These are phyloP conservation scores for Cinclus cinclus DNA, from an alignment of 2,113 vertebrate species.

Conservation along the genomic window DNA sequence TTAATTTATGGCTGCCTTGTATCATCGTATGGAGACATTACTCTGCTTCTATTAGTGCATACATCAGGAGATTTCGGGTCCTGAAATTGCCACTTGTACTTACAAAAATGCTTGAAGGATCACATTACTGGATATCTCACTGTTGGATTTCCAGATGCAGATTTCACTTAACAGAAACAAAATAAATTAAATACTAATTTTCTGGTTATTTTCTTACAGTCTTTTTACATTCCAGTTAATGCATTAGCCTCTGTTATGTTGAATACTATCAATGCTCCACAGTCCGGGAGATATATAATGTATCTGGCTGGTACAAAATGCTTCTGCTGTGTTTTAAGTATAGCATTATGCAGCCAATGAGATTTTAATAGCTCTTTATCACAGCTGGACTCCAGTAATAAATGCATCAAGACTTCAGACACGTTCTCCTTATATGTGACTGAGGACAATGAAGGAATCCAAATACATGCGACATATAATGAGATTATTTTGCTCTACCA, in stretches of 20 bases:
- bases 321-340: constrained; percentile 40
- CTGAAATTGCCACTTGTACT: background rate
- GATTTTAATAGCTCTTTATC: constrained; percentile 61
- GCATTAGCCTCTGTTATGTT: background rate
- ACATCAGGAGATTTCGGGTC: background rate
- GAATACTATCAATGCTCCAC: background rate
- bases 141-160: background rate
- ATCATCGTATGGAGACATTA: background rate
- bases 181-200: background rate
- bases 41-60: background rate
- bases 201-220: background rate
- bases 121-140: background rate
- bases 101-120: background rate
- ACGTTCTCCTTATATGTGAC: background rate
- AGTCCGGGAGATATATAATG: background rate
- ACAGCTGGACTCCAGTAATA: constrained; percentile 36
- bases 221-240: background rate
- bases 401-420: constrained; percentile 11
- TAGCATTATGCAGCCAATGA: constrained; percentile 15
- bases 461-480: constrained; percentile 44
- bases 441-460: background rate
- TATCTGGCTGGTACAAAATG: constrained; percentile 31
- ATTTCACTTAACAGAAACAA: background rate
- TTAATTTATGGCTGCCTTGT: background rate
- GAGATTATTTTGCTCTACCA: constrained; percentile 58